phyloP scores from a whole-genome alignment of 2,888 invertebrate genomes.

The Ellobium chinense region DNA sequence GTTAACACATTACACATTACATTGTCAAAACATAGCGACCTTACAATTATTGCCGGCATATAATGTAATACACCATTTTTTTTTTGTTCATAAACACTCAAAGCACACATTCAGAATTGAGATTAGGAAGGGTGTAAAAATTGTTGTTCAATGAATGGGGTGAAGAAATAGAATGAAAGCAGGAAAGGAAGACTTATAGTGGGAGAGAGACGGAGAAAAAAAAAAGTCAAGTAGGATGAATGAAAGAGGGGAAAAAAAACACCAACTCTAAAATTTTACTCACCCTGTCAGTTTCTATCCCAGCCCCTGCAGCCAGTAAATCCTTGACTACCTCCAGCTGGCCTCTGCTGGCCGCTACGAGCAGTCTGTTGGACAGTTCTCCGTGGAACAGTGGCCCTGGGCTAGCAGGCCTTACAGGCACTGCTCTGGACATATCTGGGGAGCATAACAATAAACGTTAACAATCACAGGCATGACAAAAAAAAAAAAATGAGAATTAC shows the following conservation, averaged over 20 bases:
- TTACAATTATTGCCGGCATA: no score
- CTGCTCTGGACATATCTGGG: slow-evolving; percentile 10
- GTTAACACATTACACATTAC: no score
- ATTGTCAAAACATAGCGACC: no score
- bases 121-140: no score
- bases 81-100: no score
- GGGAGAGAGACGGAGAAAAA: not conserved
- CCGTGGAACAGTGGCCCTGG: slow-evolving; percentile 16
- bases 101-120: no score
- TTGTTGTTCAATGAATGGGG: no score
- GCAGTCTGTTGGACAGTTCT: slow-evolving; percentile 72
- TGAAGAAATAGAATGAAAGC: slow-evolving; percentile 7
- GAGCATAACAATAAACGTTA: no score
- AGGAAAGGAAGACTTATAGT: not conserved
- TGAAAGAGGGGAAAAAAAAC: not conserved
- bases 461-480: not conserved
- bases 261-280: slow-evolving; percentile 46
- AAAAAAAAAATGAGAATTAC: not conserved
- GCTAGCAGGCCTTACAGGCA: not conserved
- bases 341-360: slow-evolving; percentile 77
- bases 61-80: no score
- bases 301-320: slow-evolving; percentile 75
- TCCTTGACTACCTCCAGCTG: slow-evolving; percentile 73
- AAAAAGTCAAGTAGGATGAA: not conserved
- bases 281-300: slow-evolving; percentile 76